These are phyloP conservation scores for Plagodis pulveraria DNA, from an alignment of 2,888 invertebrate species.

Conservation along the genomic window DNA sequence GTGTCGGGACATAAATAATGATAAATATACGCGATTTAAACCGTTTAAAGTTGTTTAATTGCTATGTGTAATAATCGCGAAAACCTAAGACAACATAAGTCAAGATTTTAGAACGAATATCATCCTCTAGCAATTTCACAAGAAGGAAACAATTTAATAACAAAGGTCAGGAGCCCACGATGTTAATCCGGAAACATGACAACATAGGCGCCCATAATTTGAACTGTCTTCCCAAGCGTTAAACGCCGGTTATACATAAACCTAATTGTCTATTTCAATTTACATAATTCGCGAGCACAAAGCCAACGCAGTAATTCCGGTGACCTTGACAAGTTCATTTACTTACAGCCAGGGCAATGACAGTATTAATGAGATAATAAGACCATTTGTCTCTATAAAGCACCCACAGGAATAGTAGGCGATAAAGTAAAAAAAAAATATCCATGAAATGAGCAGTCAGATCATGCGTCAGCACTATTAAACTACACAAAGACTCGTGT, in stretches of 20 bases:
- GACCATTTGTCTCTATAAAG: conserved; percentile 41
- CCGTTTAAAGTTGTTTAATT: too few relatives aligned
- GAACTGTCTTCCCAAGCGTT: conserved; percentile 26
- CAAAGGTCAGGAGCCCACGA: conserved; percentile 6
- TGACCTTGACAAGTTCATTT: conserved; percentile 67
- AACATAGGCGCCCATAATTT: conserved; percentile 11
- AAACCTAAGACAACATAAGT: too few relatives aligned
- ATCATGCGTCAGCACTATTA: too few relatives aligned
- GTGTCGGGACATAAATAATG: too few relatives aligned
- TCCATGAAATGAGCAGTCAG: conserved; percentile 30
- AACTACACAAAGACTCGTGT: conserved; percentile 5
- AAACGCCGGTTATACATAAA: conserved; percentile 47
- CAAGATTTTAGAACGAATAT: too few relatives aligned
- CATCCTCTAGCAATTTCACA: not conserved
- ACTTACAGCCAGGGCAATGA: conserved; percentile 41
- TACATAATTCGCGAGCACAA: conserved; percentile 52
- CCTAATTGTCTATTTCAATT: conserved; percentile 62
- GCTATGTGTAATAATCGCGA: too few relatives aligned
- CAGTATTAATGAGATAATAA: conserved; percentile 47
- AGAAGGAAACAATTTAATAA: conserved; percentile 28
- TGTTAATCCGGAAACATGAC: conserved; percentile 22
- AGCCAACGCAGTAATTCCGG: conserved; percentile 50
- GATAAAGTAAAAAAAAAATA: conserved; percentile 40
- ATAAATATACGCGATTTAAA: too few relatives aligned
- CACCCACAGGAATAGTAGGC: conserved; percentile 14